Base-by-base conservation (phyloP, 2,888 invertebrate species). In the Magallana nippona region DNA sequence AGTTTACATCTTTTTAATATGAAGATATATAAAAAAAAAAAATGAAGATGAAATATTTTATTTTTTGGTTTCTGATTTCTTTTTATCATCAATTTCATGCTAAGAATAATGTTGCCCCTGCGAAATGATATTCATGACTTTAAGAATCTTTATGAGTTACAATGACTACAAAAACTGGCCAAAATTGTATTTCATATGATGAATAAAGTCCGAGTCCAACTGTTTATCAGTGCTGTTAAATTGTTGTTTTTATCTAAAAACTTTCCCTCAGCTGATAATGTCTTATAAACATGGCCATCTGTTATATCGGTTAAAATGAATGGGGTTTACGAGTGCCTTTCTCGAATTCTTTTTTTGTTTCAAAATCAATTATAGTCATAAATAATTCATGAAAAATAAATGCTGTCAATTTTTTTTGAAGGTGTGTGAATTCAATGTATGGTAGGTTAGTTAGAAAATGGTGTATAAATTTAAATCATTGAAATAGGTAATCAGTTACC, bases 91-190 rank as follows among this genome's bases (percentile, higher is more conserved):
- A 44, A 8, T 44, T 44, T 44, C 44, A 44, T 5, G 44, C 3
- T 44, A 44, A 5, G 8, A 44, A 44, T 5, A 5, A 44, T 44
- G 3, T 44, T 3, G n/a, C 60, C 60, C 60, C 60, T 60, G 60
- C 60, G 60, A 60, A 60, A 60, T 60, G 60, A 60, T 60, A 60
- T 60, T 60, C 60, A 60, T 60, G 60, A 60, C 19, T 60, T 60
- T 60, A 60, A 60, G 60, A 60, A 60, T 19, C 60, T 60, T 60
- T 60, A 60, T 60, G 60, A 60, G 60, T 60, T 60, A 17, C 17
- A 1, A 32, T 32, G 2, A 2, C 32, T 32, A 32, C 32, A 32
- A 32, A 32, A 32, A 32, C 32, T 1, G 32, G 32, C 32, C 32
- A 32, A 32, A 32, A 2, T 32, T 32, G 32, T 32, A 32, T 32